phyloP scores from a whole-genome alignment of 2,888 invertebrate genomes.

The Caenorhabditis sp. region DNA sequence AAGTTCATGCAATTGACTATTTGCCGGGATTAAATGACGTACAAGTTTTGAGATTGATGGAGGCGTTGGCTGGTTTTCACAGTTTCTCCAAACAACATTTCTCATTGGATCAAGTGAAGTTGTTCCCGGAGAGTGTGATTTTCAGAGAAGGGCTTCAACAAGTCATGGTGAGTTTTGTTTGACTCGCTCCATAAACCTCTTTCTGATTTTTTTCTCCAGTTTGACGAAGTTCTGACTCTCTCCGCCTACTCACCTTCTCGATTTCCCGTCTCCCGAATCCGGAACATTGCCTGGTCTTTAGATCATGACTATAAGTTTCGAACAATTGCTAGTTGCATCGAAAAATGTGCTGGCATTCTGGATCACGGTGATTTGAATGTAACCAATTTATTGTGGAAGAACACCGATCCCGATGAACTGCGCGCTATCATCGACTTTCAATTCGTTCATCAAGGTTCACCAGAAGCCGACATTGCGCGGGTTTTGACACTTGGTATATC shows the following conservation, averaged over 20 bases:
- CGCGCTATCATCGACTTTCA: slow-evolving; percentile 31
- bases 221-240: slow-evolving; percentile 4
- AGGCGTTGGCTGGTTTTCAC: slow-evolving; percentile 1
- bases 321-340: not conserved
- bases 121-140: not conserved
- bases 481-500: slow-evolving; percentile 16
- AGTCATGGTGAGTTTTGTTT: not conserved
- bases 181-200: not conserved
- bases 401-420: slow-evolving; percentile 1
- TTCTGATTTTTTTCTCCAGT: slow-evolving; percentile 7
- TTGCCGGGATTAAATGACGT: slow-evolving; percentile 21
- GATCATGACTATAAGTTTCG: slow-evolving; percentile 18
- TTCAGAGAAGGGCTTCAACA: not conserved
- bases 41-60: slow-evolving; percentile 9
- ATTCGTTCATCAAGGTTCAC: slow-evolving; percentile 13
- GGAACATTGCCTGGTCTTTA: slow-evolving; percentile 22
- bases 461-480: slow-evolving; percentile 20
- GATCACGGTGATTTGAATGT: slow-evolving; percentile 24
- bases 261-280: slow-evolving; percentile 19
- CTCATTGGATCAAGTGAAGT: no score
- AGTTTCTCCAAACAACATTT: not conserved
- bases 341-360: slow-evolving; percentile 18
- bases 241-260: slow-evolving; percentile 1
- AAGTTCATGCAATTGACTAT: slow-evolving; percentile 19
- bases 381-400: slow-evolving; percentile 26